Percentiles rank a stretch among this genome's conserved stretches.
phyloP scores from a whole-genome alignment of 2,797 vertebrate species.

The Emys orbicularis region DNA sequence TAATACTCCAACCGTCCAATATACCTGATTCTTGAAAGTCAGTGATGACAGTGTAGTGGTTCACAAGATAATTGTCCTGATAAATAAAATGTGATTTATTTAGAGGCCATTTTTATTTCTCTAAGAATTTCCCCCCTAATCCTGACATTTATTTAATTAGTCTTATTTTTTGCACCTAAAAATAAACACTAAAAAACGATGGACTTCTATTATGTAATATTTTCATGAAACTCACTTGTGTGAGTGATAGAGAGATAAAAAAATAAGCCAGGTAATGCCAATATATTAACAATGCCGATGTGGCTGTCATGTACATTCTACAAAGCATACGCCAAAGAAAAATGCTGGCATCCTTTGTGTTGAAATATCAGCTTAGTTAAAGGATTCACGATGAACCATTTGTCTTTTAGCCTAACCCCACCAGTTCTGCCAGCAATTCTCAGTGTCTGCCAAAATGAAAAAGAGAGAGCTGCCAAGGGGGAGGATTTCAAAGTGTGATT shows the following conservation, averaged over 20 bases:
- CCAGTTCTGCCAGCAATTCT: conserved; percentile 67
- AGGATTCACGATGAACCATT: conserved; percentile 75
- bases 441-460: conserved; percentile 65
- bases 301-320: conserved; percentile 48
- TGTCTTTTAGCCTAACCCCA: conserved; percentile 77
- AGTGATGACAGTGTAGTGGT: neutral
- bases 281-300: conserved; percentile 70
- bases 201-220: neutral
- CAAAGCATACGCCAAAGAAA: conserved; percentile 66
- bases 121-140: neutral
- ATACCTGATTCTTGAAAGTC: neutral
- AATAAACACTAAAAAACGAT: neutral
- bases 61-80: neutral
- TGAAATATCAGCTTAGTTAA: conserved; percentile 80
- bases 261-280: conserved; percentile 72
- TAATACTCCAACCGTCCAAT: neutral
- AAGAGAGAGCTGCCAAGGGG: conserved; percentile 67
- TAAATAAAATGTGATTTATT: neutral
- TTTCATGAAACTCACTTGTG: conserved; percentile 37
- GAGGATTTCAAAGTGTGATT: conserved; percentile 58
- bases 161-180: neutral
- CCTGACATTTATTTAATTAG: neutral
- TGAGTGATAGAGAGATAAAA: conserved; percentile 52
- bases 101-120: neutral
- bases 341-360: conserved; percentile 65